Evolutionary conservation across 2,888 invertebrate genomes (phyloP).

Genomic region (Timema podura): DNA sequence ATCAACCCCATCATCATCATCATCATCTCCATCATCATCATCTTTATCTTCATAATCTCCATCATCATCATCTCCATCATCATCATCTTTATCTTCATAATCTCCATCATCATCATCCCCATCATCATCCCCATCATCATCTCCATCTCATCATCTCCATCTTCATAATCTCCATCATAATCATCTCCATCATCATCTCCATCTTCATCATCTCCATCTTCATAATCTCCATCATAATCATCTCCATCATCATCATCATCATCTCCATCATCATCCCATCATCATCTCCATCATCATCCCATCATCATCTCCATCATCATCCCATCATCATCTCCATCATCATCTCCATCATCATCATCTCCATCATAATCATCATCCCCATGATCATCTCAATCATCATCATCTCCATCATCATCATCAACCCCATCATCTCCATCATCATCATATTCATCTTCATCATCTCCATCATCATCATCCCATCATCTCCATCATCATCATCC

Average conservation of each 20-base stretch:
- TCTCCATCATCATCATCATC: slow-evolving; percentile 23
- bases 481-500: slow-evolving; percentile 12
- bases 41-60: slow-evolving; percentile 21
- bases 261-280: slow-evolving; percentile 22
- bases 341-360: slow-evolving; percentile 23
- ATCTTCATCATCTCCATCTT: slow-evolving; percentile 22
- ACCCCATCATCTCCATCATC: slow-evolving; percentile 18
- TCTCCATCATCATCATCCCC: slow-evolving; percentile 22
- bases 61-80: slow-evolving; percentile 23
- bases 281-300: slow-evolving; percentile 15
- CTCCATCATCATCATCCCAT: slow-evolving; percentile 19
- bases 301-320: slow-evolving; percentile 1
- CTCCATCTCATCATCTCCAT: slow-evolving; percentile 11
- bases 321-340: slow-evolving; percentile 17
- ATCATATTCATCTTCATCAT: slow-evolving; percentile 19
- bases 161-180: slow-evolving; percentile 19
- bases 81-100: slow-evolving; percentile 22
- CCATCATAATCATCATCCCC: slow-evolving; percentile 20
- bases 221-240: slow-evolving; percentile 22
- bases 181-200: slow-evolving; percentile 21
- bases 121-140: slow-evolving; percentile 1
- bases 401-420: slow-evolving; percentile 20
- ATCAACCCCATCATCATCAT: slow-evolving; percentile 19
- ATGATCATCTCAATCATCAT: slow-evolving; percentile 21
- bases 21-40: slow-evolving; percentile 7